Evolutionary conservation across 2,113 vertebrate genomes (phyloP).

Genomic region (Channa argus): DNA sequence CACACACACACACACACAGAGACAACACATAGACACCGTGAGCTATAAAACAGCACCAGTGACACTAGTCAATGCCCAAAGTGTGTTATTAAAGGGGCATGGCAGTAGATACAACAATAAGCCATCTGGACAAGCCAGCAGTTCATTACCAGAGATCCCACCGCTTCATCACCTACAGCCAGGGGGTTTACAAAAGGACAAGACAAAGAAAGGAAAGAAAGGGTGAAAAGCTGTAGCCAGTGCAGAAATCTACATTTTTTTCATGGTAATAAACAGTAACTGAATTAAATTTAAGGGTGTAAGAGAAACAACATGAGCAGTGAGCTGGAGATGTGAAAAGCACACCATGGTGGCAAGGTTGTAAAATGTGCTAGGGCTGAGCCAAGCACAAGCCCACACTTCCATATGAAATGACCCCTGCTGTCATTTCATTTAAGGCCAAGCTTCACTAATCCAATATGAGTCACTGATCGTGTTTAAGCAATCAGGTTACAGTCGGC

Average conservation of each 20-base stretch:
- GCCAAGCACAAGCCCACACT: slow-evolving; percentile 17
- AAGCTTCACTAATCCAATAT: not conserved
- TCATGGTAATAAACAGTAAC: slow-evolving; percentile 9
- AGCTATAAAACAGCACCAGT: slow-evolving; percentile 52
- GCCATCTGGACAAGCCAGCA: slow-evolving; percentile 71
- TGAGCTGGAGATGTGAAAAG: not conserved
- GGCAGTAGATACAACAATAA: slow-evolving; percentile 65
- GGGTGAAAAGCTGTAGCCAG: not conserved
- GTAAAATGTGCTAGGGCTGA: not conserved
- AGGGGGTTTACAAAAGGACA: slow-evolving; percentile 34
- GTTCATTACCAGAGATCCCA: slow-evolving; percentile 55
- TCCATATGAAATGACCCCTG: slow-evolving; percentile 45
- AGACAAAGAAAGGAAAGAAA: not conserved
- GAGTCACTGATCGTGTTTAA: not conserved
- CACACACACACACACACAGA: too few relatives aligned
- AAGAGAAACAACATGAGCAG: slow-evolving; percentile 5
- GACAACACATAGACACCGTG: too few relatives aligned
- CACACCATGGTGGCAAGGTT: not conserved
- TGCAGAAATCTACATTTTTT: slow-evolving; percentile 13
- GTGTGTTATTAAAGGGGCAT: slow-evolving; percentile 73
- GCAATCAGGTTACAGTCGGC: too few relatives aligned
- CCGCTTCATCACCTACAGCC: slow-evolving; percentile 59
- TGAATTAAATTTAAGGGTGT: slow-evolving; percentile 1
- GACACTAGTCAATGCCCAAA: slow-evolving; percentile 47
- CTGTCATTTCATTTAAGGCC: slow-evolving; percentile 2